A percentile compares a stretch with the other conserved stretches of the same genome.
These are phyloP conservation scores for Mythimna loreyi DNA, from an alignment of 2,888 invertebrate species.

Conservation along the genomic window DNA sequence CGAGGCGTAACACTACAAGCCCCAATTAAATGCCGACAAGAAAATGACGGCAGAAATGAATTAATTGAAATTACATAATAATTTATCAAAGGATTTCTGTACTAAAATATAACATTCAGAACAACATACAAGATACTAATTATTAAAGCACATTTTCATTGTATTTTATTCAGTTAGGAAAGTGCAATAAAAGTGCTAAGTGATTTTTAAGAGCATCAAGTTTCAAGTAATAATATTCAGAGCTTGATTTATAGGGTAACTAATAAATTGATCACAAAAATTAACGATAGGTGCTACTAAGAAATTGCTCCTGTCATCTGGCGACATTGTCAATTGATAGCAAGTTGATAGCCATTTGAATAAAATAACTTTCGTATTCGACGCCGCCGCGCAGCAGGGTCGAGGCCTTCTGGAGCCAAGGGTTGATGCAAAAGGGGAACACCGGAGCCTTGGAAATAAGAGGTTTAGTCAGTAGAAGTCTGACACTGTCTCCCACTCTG, in stretches of 20 bases:
- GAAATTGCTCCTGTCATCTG: not conserved
- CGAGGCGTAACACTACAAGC: not conserved
- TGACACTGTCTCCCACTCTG: too few relatives aligned
- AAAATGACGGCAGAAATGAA: constrained; percentile 5
- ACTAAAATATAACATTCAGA: constrained; percentile 11
- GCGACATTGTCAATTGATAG: not conserved
- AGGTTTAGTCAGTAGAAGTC: too few relatives aligned
- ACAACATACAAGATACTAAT: constrained; percentile 3
- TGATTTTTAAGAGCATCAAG: constrained; percentile 1
- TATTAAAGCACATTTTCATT: constrained; percentile 3
- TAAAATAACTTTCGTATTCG: not conserved
- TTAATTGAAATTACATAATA: constrained; percentile 9
- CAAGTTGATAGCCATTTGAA: not conserved
- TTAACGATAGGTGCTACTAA: not conserved
- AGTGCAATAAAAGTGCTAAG: constrained; percentile 17
- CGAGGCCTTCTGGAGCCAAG: too few relatives aligned
- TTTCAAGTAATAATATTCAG: not conserved
- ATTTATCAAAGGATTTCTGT: constrained; percentile 27
- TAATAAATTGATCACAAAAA: too few relatives aligned
- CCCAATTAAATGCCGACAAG: constrained; percentile 4
- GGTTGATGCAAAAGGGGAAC: too few relatives aligned
- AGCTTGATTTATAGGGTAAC: too few relatives aligned
- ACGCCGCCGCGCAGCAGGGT: too few relatives aligned
- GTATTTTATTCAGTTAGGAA: not conserved
- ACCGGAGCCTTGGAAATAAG: too few relatives aligned